Evolutionary conservation across 1,140 invertebrate species (phyloP).

Genomic region (Maniola jurtina): DNA sequence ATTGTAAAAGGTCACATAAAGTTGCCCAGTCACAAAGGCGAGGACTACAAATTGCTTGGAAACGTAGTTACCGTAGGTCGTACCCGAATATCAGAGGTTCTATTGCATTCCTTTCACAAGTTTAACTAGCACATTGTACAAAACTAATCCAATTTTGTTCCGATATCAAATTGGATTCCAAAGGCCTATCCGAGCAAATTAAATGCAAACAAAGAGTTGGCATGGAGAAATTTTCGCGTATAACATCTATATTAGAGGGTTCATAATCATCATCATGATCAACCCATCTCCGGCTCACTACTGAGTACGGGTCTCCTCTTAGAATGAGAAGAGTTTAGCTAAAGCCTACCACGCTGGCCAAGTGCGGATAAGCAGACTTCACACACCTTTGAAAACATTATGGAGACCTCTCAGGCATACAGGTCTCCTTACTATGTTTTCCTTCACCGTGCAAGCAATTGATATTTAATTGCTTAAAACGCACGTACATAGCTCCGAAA

Average conservation of each 20-base stretch:
- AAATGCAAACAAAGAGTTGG: slow-evolving; percentile 2
- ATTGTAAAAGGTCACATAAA: slow-evolving; percentile 16
- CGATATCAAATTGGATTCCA: neutral
- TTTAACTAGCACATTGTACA: slow-evolving; percentile 12
- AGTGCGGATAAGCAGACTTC: too few relatives aligned
- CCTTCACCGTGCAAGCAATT: too few relatives aligned
- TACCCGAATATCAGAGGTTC: slow-evolving; percentile 45
- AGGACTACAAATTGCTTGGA: slow-evolving; percentile 49
- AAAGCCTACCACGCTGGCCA: too few relatives aligned
- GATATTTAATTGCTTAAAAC: too few relatives aligned
- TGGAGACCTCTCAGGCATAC: too few relatives aligned
- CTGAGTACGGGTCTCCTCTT: too few relatives aligned
- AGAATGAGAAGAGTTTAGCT: too few relatives aligned
- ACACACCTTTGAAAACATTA: too few relatives aligned
- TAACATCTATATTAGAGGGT: neutral
- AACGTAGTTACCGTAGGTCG: slow-evolving; percentile 57
- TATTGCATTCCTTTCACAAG: slow-evolving; percentile 19
- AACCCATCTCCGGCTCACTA: too few relatives aligned
- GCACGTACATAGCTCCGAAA: too few relatives aligned
- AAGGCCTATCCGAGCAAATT: neutral
- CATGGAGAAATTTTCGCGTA: neutral
- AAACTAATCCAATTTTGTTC: slow-evolving; percentile 9
- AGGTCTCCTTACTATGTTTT: too few relatives aligned
- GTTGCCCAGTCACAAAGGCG: slow-evolving; percentile 36
- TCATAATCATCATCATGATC: neutral